These are phyloP conservation scores for Apocrypta bakeri DNA, from an alignment of 1,140 invertebrate genomes.

Conservation along the genomic window DNA sequence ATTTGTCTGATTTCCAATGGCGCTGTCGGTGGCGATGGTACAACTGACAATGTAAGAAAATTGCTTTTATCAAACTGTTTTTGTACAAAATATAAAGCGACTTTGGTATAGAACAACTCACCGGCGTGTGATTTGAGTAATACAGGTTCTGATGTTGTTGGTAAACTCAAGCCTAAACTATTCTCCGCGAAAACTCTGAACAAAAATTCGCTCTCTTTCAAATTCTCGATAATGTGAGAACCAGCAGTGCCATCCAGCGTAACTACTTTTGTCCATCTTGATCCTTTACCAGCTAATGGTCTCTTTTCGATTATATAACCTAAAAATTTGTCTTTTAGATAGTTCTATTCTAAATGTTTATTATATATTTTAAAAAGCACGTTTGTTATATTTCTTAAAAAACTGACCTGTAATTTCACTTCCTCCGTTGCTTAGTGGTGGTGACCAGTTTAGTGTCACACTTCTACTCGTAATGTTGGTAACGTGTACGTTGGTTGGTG, in stretches of 20 bases:
- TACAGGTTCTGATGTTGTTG: constrained; percentile 86
- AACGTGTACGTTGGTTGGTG: constrained; percentile 85
- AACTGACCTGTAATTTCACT: constrained; percentile 85
- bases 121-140: constrained; percentile 95
- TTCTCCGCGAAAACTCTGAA: constrained; percentile 96
- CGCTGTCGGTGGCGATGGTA: constrained; percentile 91
- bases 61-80: not conserved
- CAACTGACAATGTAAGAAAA: constrained; percentile 76
- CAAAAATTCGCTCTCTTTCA: constrained; percentile 91
- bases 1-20: constrained; percentile 89
- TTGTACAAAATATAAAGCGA: not conserved
- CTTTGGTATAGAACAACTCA: constrained; percentile 80
- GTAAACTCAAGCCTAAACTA: constrained; percentile 87
- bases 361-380: constrained; percentile 10
- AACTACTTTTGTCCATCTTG: constrained; percentile 90
- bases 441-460: constrained; percentile 89
- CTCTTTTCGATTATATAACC: constrained; percentile 96
- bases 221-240: constrained; percentile 88
- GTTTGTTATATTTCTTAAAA: constrained; percentile 18
- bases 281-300: constrained; percentile 78
- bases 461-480: constrained; percentile 89
- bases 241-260: constrained; percentile 86
- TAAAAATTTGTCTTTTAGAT: constrained; percentile 60
- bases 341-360: constrained; percentile 24
- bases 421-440: constrained; percentile 89